These are phyloP conservation scores for Tinamus major DNA, from an alignment of 2,797 vertebrate genomes.

Conservation along the genomic window DNA sequence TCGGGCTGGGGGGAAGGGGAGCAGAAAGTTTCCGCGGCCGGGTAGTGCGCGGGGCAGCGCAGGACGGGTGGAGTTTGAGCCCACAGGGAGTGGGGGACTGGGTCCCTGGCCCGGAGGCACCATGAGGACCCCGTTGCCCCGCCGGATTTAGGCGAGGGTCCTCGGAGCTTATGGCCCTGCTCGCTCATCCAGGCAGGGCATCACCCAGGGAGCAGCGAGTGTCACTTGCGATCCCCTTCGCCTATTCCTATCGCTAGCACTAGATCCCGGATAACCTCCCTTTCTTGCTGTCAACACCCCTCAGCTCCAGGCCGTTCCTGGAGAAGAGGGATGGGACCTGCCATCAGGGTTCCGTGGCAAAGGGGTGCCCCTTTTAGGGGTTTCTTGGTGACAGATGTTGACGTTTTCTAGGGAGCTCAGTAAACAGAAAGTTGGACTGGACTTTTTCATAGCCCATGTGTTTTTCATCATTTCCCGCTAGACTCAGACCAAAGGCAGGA, in stretches of 20 bases:
- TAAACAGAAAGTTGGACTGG: constrained; percentile 78
- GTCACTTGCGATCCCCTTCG: constrained; percentile 23
- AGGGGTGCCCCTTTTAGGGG: constrained; percentile 66
- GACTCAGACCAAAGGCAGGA: constrained; percentile 74
- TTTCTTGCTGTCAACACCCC: constrained; percentile 61
- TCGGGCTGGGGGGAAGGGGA: too few relatives aligned
- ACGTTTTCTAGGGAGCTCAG: constrained; percentile 71
- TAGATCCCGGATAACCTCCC: constrained; percentile 42
- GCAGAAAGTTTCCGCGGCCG: too few relatives aligned
- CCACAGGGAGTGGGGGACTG: too few relatives aligned
- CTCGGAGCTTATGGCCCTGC: neutral
- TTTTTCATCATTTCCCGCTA: constrained; percentile 78
- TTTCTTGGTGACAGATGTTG: constrained; percentile 79
- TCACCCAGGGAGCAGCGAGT: neutral
- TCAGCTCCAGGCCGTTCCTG: neutral
- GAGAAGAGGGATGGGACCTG: constrained; percentile 65
- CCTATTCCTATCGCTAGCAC: constrained; percentile 57
- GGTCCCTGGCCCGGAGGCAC: too few relatives aligned
- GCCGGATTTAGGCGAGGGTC: too few relatives aligned
- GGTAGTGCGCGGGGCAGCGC: too few relatives aligned
- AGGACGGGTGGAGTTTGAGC: too few relatives aligned
- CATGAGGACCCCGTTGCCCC: fast-evolving
- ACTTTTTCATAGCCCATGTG: constrained; percentile 79
- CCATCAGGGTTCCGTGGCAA: constrained; percentile 47
- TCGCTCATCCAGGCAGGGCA: neutral